These are phyloP conservation scores for Arothron firmamentum DNA, from an alignment of 2,113 vertebrate genomes.

Conservation along the genomic window DNA sequence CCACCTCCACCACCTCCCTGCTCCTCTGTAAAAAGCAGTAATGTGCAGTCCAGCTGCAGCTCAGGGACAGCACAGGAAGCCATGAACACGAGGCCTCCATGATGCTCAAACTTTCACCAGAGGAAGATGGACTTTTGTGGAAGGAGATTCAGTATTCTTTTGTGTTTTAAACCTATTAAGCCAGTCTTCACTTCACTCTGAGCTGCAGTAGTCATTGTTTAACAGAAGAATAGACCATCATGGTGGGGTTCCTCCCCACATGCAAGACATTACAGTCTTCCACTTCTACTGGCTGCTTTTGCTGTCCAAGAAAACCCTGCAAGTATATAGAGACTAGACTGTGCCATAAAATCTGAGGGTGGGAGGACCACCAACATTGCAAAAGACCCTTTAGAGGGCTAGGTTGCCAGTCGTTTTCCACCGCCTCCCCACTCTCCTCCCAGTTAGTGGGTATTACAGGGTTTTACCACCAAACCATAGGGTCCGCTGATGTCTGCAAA, in stretches of 20 bases:
- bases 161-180: too few species aligned
- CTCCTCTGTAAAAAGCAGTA: conserved; percentile 49
- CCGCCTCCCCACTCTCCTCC: conserved; percentile 24
- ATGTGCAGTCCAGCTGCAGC: conserved; percentile 61
- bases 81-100: conserved; percentile 20
- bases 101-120: neutral
- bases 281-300: conserved; percentile 29
- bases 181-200: neutral
- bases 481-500: conserved; percentile 44
- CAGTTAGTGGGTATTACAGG: conserved; percentile 35
- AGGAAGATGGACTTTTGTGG: conserved; percentile 3
- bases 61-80: conserved; percentile 54
- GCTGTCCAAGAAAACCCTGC: conserved; percentile 37
- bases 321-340: conserved; percentile 39
- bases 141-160: neutral
- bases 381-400: conserved; percentile 39
- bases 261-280: conserved; percentile 44
- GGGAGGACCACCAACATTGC: conserved; percentile 61
- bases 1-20: conserved; percentile 37
- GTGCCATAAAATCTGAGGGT: conserved; percentile 47
- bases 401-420: conserved; percentile 26
- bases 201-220: conserved; percentile 16
- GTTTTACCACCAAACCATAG: conserved; percentile 38
- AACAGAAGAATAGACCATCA: conserved; percentile 9
- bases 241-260: conserved; percentile 25